Conservation (phyloP, 2,113 vertebrate species). For the Forbesichthys papilliferus region DNA sequence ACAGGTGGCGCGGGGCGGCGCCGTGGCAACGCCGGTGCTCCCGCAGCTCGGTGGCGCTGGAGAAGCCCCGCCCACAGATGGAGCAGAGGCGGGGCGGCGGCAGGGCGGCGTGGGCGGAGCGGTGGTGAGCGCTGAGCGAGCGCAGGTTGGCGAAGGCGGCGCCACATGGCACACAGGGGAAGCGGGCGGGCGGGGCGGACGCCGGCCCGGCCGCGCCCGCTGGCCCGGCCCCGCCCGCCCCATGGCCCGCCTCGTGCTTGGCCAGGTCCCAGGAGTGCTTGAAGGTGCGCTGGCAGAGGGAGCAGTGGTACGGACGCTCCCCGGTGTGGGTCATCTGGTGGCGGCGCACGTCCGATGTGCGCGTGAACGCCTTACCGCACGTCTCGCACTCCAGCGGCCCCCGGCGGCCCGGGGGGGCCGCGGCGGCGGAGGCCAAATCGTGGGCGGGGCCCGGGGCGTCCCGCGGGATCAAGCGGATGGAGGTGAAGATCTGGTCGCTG, state of each 20-base stretch:
- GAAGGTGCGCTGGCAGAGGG: slow-evolving; percentile 76
- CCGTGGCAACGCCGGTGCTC: slow-evolving; percentile 68
- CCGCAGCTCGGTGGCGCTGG: slow-evolving; percentile 43
- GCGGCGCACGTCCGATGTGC: slow-evolving; percentile 83
- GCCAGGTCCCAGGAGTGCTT: slow-evolving; percentile 78
- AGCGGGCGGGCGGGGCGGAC: slow-evolving; percentile 41
- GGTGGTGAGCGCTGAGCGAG: slow-evolving; percentile 66
- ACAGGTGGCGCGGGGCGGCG: slow-evolving; percentile 57
- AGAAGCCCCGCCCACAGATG: slow-evolving; percentile 68
- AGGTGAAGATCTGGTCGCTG: slow-evolving; percentile 69
- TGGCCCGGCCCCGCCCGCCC: slow-evolving; percentile 70
- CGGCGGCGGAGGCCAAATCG: slow-evolving; percentile 2
- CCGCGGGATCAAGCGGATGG: slow-evolving; percentile 32
- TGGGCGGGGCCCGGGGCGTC: no score
- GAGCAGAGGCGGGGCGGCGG: slow-evolving; percentile 76
- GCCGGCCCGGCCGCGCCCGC: slow-evolving; percentile 50
- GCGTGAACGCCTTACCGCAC: slow-evolving; percentile 82
- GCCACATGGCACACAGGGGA: slow-evolving; percentile 64
- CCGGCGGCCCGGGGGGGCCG: slow-evolving; percentile 5
- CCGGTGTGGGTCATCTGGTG: slow-evolving; percentile 81
- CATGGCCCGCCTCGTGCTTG: slow-evolving; percentile 74
- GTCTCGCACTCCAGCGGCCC: slow-evolving; percentile 66
- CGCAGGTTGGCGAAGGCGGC: slow-evolving; percentile 67
- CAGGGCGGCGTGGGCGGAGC: slow-evolving; percentile 51
- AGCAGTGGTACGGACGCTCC: slow-evolving; percentile 74